Conservation (phyloP, 2,113 vertebrate genomes). For the Pseudorasbora parva region DNA sequence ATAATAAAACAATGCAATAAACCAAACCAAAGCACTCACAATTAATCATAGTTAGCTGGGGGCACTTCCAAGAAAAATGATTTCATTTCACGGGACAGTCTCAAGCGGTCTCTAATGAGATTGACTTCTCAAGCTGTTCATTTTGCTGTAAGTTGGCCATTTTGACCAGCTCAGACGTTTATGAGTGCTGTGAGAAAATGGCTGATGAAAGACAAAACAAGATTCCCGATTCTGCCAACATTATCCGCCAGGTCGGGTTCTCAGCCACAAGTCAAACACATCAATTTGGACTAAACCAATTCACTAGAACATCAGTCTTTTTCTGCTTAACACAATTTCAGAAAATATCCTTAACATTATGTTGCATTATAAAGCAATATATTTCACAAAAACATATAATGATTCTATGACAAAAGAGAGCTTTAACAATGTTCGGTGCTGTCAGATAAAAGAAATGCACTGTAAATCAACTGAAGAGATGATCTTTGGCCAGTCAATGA, state of each 20-base stretch:
- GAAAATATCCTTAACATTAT: slow-evolving; percentile 31
- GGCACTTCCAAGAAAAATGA: slow-evolving; percentile 68
- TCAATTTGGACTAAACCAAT: slow-evolving; percentile 37
- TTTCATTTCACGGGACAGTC: slow-evolving; percentile 68
- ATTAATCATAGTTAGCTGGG: slow-evolving; percentile 71
- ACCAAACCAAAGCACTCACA: slow-evolving; percentile 67
- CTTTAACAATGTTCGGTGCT: slow-evolving; percentile 26
- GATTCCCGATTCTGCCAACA: slow-evolving; percentile 12
- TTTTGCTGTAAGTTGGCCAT: slow-evolving; percentile 60
- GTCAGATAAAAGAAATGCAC: slow-evolving; percentile 13
- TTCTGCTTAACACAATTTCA: slow-evolving; percentile 4
- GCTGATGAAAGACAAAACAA: slow-evolving; percentile 35
- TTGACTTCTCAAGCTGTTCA: slow-evolving; percentile 56
- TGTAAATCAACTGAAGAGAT: slow-evolving; percentile 47
- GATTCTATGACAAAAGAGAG: slow-evolving; percentile 18
- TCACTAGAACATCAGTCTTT: slow-evolving; percentile 19
- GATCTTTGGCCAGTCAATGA: slow-evolving; percentile 47
- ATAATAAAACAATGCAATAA: slow-evolving; percentile 66
- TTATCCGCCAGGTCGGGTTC: slow-evolving; percentile 33
- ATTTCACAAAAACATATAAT: slow-evolving; percentile 12
- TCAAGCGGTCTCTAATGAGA: slow-evolving; percentile 68
- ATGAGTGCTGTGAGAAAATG: slow-evolving; percentile 30
- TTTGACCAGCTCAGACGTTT: slow-evolving; percentile 57
- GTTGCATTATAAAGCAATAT: slow-evolving; percentile 34
- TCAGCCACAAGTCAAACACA: slow-evolving; percentile 37